Evolutionary conservation across 2,113 vertebrate species (phyloP).

Genomic region (Hippocampus barbouri): DNA sequence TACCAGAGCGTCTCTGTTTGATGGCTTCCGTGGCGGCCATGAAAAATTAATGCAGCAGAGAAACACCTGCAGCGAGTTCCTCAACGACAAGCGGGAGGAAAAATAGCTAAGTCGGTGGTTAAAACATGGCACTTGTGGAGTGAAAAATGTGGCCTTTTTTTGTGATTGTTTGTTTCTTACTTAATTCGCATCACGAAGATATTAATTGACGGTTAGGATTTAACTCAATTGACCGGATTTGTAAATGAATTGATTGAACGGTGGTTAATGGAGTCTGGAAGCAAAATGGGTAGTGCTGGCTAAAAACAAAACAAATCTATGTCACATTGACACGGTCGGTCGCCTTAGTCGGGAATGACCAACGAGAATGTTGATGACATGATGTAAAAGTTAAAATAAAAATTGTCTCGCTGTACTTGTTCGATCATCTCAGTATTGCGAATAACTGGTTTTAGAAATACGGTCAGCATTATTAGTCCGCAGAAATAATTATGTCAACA

Average conservation of each 20-base stretch:
- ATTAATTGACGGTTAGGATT: background rate
- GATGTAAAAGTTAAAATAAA: background rate
- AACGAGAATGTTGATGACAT: background rate
- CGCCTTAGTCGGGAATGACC: background rate
- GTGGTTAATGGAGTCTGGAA: background rate
- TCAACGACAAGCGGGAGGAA: conserved; percentile 65
- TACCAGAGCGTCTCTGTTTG: conserved; percentile 49
- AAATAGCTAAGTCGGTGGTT: conserved; percentile 30
- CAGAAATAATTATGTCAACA: background rate
- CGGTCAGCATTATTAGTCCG: too few species aligned
- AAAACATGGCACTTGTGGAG: background rate
- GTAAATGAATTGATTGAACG: background rate
- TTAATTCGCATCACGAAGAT: background rate
- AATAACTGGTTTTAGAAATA: too few species aligned
- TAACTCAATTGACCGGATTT: background rate
- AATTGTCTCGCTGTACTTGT: too few species aligned
- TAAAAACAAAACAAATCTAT: background rate
- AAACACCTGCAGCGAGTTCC: conserved; percentile 70
- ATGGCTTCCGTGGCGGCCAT: conserved; percentile 64
- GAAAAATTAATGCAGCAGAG: conserved; percentile 64
- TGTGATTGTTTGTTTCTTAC: background rate
- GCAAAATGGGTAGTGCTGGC: too few species aligned
- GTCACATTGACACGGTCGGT: background rate
- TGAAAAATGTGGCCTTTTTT: background rate
- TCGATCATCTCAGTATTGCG: too few species aligned